Conservation (phyloP, 1,140 invertebrate species). For the Pseudomyrmex gracilis region DNA sequence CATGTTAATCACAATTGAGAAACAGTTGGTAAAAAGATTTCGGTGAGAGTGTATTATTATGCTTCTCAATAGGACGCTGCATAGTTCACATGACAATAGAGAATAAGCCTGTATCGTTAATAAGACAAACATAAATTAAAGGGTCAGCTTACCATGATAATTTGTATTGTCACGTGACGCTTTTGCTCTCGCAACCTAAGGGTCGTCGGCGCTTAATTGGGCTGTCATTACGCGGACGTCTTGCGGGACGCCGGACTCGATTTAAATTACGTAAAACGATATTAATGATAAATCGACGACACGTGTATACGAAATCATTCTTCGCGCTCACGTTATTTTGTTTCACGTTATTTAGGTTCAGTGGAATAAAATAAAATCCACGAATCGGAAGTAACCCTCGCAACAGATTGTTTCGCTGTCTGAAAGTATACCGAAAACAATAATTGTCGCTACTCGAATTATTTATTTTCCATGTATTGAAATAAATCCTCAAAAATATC, state of each 20-base stretch:
- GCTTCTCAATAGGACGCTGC: not conserved
- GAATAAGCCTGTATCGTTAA: slow-evolving; percentile 40
- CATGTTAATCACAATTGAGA: not conserved
- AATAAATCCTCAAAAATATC: too few species aligned
- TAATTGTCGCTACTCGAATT: too few species aligned
- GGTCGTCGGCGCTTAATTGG: slow-evolving; percentile 53
- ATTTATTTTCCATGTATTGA: not conserved
- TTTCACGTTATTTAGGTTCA: not conserved
- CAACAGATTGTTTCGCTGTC: not conserved
- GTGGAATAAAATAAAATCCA: not conserved
- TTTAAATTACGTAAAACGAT: slow-evolving; percentile 57
- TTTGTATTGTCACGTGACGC: slow-evolving; percentile 57
- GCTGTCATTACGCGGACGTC: slow-evolving; percentile 52
- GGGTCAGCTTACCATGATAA: slow-evolving; percentile 49
- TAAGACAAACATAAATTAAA: slow-evolving; percentile 56
- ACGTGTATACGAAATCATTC: slow-evolving; percentile 9
- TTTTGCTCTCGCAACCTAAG: slow-evolving; percentile 51
- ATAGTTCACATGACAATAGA: slow-evolving; percentile 31
- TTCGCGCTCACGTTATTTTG: not conserved
- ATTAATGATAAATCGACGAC: slow-evolving; percentile 32
- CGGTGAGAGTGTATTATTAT: not conserved
- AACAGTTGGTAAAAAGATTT: too few species aligned
- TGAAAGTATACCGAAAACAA: not conserved
- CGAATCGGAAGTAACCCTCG: not conserved
- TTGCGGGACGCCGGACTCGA: slow-evolving; percentile 31